Percentiles rank a stretch among this genome's conserved stretches.
Conservation (phyloP, 2,797 vertebrate genomes). For the Dryobates pubescens region DNA sequence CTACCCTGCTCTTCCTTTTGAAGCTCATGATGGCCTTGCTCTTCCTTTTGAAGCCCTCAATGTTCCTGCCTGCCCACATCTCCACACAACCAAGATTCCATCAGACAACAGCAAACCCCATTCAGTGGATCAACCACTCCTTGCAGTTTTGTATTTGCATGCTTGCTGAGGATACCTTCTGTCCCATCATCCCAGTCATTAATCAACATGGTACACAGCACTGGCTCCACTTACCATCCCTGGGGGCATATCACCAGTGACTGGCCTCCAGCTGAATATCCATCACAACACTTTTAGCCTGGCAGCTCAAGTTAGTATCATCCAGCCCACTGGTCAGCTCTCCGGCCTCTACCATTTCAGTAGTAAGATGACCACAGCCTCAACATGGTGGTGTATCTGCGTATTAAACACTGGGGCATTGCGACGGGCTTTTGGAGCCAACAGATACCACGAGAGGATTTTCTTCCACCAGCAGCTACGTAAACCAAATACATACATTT, state of each 20-base stretch:
- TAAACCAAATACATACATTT: neutral
- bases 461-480: neutral
- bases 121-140: too few relatives aligned
- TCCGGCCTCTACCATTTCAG: neutral
- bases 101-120: too few relatives aligned
- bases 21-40: too few relatives aligned
- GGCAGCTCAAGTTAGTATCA: neutral
- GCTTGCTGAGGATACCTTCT: neutral
- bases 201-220: neutral
- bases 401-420: neutral
- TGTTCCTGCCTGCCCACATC: too few relatives aligned
- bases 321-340: neutral
- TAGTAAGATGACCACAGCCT: neutral
- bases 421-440: neutral
- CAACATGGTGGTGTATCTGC: fast-evolving
- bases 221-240: fast-evolving
- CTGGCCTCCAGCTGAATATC: neutral
- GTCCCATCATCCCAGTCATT: too few relatives aligned
- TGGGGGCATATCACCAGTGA: neutral
- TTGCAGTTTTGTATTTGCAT: neutral
- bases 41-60: too few relatives aligned
- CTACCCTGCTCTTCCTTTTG: too few relatives aligned
- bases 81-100: too few relatives aligned
- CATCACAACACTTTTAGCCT: neutral
- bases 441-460: neutral